A percentile compares a stretch with the other conserved stretches of the same genome.
Conservation (phyloP, 92 coral and sea anemone species). For the Nematostella vectensis region DNA sequence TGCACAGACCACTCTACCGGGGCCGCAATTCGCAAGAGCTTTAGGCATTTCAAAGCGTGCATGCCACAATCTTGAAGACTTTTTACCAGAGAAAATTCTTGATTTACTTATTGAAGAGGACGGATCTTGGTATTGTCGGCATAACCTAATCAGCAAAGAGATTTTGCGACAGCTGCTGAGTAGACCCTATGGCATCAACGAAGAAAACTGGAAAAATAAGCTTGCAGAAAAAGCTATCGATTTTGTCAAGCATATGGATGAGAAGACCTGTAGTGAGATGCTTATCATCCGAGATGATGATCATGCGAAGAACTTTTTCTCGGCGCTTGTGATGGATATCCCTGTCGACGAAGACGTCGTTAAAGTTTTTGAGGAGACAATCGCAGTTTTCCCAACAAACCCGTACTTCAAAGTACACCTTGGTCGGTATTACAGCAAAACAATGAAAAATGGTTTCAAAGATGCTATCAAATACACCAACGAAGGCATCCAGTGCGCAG, state of each 20-base stretch:
- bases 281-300: conserved; percentile 34
- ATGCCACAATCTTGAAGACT: conserved; percentile 8
- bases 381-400: conserved; percentile 23
- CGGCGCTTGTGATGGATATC: conserved; percentile 24
- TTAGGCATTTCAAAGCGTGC: conserved; percentile 18
- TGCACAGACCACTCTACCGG: conserved; percentile 26
- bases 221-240: conserved; percentile 36
- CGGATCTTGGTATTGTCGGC: conserved; percentile 46
- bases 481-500: conserved; percentile 32
- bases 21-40: conserved; percentile 14
- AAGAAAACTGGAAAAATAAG: conserved; percentile 29
- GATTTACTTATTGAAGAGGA: conserved; percentile 50
- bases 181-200: conserved; percentile 2
- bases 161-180: conserved; percentile 37
- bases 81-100: conserved; percentile 7
- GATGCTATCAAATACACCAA: conserved; percentile 39
- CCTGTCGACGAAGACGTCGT: conserved; percentile 39
- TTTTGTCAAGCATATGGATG: conserved; percentile 28
- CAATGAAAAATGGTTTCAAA: conserved; percentile 21
- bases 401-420: conserved; percentile 47
- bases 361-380: conserved; percentile 41
- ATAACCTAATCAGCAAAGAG: conserved; percentile 23
- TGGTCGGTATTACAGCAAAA: conserved; percentile 48
- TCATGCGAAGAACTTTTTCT: conserved; percentile 19
- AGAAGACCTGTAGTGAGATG: conserved; percentile 12